Evolutionary conservation across 1,140 invertebrate species (phyloP), one percentile per base, ranked within the genome.

Genomic region (Penaeus chinensis): DNA sequence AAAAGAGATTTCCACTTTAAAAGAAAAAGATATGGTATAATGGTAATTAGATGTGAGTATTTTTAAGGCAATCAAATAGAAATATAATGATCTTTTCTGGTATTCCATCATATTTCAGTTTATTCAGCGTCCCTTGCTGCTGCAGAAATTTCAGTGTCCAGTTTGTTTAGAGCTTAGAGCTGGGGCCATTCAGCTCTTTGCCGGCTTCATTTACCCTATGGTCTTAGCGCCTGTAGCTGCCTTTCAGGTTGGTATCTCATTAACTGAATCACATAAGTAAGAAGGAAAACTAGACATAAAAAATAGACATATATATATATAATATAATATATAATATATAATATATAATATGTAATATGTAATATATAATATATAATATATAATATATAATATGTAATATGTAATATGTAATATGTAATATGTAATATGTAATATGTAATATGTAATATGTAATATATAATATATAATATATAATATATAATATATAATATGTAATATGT

Each of bases 121-220:
- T 63, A 69, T 85, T 62, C 83, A 85, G 20, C 60, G 74, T 61
- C 83, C 83, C 42, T 65, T 85, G 24, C 13, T 85, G 19, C 54
- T 85, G 27, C 61, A 85, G 60, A 85, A 62, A 20, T 78, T 85
- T 10, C 74, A 85, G 8, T 85, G 83, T 47, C 83, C 83, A n/a
- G 61, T 85, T 10, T 85, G 83, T 78, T 19, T 85, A n/a, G 83
- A 85, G 74, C 0, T 85, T 7, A 85, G 74, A 27, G 83, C 54
- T 63, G 83, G 83, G 18, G 62, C n/a, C 13, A 71, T 85, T 24
- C 83, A 85, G 61, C 37, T 85, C 24, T 85, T 85, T 77, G 16
- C 60, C 42, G 83, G 71, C 19, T 78, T 85, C 74, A n/a, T 85
- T 7, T 85, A 85, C 62, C 83, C 83, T 8, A 62, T 85, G 76